Evolutionary conservation across 2,888 invertebrate genomes (phyloP).

Genomic region (Mylabris sibirica): DNA sequence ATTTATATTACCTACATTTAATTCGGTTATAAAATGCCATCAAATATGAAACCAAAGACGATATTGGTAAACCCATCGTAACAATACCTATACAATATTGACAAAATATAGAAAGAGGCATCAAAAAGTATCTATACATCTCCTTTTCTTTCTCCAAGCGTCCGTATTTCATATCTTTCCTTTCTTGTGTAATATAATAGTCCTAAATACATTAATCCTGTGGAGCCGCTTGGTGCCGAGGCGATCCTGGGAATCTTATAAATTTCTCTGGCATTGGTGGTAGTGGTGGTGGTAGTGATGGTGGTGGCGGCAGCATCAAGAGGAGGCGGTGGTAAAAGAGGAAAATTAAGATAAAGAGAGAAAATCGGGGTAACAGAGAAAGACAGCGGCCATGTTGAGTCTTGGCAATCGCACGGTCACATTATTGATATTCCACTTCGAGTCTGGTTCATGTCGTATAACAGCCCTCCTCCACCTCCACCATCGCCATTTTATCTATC

Average conservation of each 20-base stretch:
- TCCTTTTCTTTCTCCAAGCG: background rate
- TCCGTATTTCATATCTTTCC: slow-evolving; percentile 20
- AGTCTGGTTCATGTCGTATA: slow-evolving; percentile 59
- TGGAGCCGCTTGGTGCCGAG: slow-evolving; percentile 39
- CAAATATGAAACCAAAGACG: slow-evolving; percentile 31
- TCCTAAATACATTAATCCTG: slow-evolving; percentile 44
- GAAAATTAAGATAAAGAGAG: slow-evolving; percentile 40
- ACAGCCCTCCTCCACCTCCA: slow-evolving; percentile 45
- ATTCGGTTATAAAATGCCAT: slow-evolving; percentile 13
- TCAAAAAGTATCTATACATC: background rate
- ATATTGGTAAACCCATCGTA: slow-evolving; percentile 23
- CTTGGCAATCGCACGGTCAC: slow-evolving; percentile 61
- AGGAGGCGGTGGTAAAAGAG: slow-evolving; percentile 34
- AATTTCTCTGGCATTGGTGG: slow-evolving; percentile 22
- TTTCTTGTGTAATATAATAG: slow-evolving; percentile 41
- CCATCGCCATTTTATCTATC: slow-evolving; percentile 32
- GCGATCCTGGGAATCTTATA: slow-evolving; percentile 44
- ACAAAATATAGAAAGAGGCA: slow-evolving; percentile 19
- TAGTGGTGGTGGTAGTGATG: background rate
- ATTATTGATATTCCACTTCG: slow-evolving; percentile 62
- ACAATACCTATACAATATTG: slow-evolving; percentile 31
- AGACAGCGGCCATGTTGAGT: slow-evolving; percentile 54
- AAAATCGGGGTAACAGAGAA: slow-evolving; percentile 28
- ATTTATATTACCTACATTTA: background rate
- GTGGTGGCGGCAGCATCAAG: slow-evolving; percentile 19